phyloP scores from a whole-genome alignment of 2,113 vertebrate genomes.

The Nannobrachium achirus region DNA sequence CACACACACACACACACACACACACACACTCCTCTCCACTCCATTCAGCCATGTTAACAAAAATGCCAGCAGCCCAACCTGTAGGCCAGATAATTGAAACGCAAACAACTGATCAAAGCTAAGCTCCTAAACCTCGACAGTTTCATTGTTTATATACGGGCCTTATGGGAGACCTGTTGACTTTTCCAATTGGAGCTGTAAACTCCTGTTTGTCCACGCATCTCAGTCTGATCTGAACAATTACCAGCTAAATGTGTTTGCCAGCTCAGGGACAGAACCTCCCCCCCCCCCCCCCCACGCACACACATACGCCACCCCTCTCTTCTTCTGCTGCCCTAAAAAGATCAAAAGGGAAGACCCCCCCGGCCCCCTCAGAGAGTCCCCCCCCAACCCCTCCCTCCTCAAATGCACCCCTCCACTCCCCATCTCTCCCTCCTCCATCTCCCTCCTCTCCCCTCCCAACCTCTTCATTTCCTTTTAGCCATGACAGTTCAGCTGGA shows the following conservation, averaged over 20 bases:
- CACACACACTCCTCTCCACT: neutral
- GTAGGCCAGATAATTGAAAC: conserved; percentile 68
- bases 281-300: conserved; percentile 37
- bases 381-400: conserved; percentile 20
- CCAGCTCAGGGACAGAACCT: conserved; percentile 69
- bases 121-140: conserved; percentile 56
- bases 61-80: conserved; percentile 43
- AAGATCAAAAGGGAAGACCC: conserved; percentile 79
- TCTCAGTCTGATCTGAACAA: conserved; percentile 80
- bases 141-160: conserved; percentile 75
- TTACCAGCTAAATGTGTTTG: conserved; percentile 83
- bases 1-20: too few species aligned
- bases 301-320: conserved; percentile 35
- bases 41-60: conserved; percentile 35
- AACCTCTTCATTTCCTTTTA: conserved; percentile 75
- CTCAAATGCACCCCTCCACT: conserved; percentile 42
- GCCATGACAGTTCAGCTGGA: conserved; percentile 79
- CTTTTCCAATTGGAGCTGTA: conserved; percentile 82
- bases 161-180: conserved; percentile 77
- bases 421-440: conserved; percentile 41
- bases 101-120: conserved; percentile 77
- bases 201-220: conserved; percentile 81
- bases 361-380: conserved; percentile 25
- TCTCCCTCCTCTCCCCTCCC: conserved; percentile 48
- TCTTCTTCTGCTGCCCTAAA: conserved; percentile 66